Evolutionary conservation across 1,140 invertebrate genomes (phyloP), one percentile per base, ranked within the genome.

Genomic region (Eriocheir sinensis): DNA sequence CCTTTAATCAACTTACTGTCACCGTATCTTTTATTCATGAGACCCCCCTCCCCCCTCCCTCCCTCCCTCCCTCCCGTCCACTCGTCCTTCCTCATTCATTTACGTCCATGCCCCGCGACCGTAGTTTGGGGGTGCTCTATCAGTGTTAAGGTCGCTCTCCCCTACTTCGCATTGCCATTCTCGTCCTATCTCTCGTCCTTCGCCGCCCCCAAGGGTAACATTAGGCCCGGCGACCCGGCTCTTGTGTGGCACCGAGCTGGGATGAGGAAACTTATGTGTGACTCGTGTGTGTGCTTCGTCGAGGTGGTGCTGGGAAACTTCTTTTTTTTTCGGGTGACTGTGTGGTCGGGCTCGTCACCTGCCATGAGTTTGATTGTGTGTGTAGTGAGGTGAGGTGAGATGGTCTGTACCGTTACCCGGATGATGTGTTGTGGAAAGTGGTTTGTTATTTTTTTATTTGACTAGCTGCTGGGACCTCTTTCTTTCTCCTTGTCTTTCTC

Each of bases 401-500:
- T n/a, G n/a, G n/a, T n/a, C n/a, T n/a, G n/a, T n/a, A n/a, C n/a
- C n/a, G n/a, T n/a, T n/a, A n/a, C n/a, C n/a, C n/a, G n/a, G n/a
- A n/a, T n/a, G n/a, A n/a, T n/a, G 60, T 72, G 12, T 15, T 72
- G n/a, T 15, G n/a, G 60, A 72, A 15, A 15, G 60, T 72, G 60
- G 60, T 72, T 72, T 72, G n/a, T 72, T 72, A 15, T 15, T 72
- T 15, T 72, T 72, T n/a, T 15, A 15, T 72, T n/a, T 72, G 60
- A 15, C 60, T 72, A n/a, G 12, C 60, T 72, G 60, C n/a, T n/a
- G 12, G 60, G 12, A 15, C n/a, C 12, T 72, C 60, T 72, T 15
- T 72, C 60, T 72, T n/a, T 72, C 60, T 72, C 60, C n/a, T n/a
- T 72, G 12, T 72, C 60, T 72, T n/a, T 72, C 60, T 72, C 60